A percentile compares a stretch with the other conserved stretches of the same genome.
Evolutionary conservation across 2,888 invertebrate genomes (phyloP).

Genomic region (Colostygia pectinataria): DNA sequence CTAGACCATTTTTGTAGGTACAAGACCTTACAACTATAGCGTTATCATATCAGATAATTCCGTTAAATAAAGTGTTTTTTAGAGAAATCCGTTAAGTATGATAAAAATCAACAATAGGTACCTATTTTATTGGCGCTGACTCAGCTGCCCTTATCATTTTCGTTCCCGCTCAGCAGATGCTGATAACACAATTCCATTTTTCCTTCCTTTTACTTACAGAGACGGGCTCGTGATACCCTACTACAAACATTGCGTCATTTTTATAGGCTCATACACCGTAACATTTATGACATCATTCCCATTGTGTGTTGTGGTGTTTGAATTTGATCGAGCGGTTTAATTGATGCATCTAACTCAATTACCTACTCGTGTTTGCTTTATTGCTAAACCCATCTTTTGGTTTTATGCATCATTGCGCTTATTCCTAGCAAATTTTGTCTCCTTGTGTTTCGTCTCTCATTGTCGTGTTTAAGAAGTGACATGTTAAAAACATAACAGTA

Average conservation of each 20-base stretch:
- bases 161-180: conserved; percentile 4
- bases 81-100: conserved; percentile 2
- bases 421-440: conserved; percentile 20
- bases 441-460: conserved; percentile 15
- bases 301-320: conserved; percentile 28
- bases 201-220: conserved; percentile 15
- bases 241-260: conserved; percentile 13
- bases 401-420: conserved; percentile 13
- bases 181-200: conserved; percentile 10
- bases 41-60: conserved; percentile 3
- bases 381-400: conserved; percentile 1
- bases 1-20: too few species aligned
- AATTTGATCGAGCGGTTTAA: conserved; percentile 7
- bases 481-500: conserved; percentile 56
- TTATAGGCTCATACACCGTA: conserved; percentile 21
- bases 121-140: conserved; percentile 1
- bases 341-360: not conserved
- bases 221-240: conserved; percentile 13
- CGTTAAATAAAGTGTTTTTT: not conserved
- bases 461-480: conserved; percentile 18
- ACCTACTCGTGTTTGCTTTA: not conserved
- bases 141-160: conserved; percentile 6
- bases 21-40: too few species aligned
- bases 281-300: conserved; percentile 32
- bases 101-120: too few species aligned